Evolutionary conservation across 2,113 vertebrate species (phyloP).

Genomic region (Tympanuchus pallidicinctus): DNA sequence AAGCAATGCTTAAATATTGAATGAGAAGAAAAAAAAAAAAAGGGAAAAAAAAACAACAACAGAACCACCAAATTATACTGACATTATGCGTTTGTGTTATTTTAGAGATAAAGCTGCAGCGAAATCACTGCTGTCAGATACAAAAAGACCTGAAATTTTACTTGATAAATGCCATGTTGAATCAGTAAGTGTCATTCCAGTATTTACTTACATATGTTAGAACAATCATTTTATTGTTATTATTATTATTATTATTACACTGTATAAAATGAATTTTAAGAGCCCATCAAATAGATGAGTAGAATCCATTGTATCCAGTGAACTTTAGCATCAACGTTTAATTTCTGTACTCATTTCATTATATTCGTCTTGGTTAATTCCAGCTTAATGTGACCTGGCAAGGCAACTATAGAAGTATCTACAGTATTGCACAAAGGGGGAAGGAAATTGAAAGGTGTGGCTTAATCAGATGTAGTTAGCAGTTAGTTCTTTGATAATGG

Average conservation of each 20-base stretch:
- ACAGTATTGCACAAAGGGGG: background rate
- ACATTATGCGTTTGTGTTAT: background rate
- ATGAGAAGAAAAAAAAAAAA: constrained; percentile 4
- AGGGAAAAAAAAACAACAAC: too few species aligned
- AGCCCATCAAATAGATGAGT: background rate
- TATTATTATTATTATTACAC: background rate
- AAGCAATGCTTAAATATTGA: background rate
- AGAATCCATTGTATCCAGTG: background rate
- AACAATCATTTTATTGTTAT: background rate
- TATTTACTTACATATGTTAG: background rate
- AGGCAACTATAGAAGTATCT: background rate
- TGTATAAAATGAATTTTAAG: background rate
- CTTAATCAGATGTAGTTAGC: background rate
- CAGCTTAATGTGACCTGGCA: background rate
- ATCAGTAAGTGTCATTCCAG: background rate
- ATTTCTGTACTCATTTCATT: background rate
- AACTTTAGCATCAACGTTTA: background rate
- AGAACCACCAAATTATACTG: constrained; percentile 24
- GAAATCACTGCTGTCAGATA: background rate
- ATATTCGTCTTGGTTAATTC: background rate
- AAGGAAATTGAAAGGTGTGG: background rate
- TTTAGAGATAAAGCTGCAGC: background rate
- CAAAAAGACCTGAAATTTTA: background rate
- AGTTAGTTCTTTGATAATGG: background rate
- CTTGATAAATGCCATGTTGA: background rate